Percentiles rank a stretch among this genome's conserved stretches.
Conservation (phyloP, 2,888 invertebrate species). For the Aproaerema taeniolella region DNA sequence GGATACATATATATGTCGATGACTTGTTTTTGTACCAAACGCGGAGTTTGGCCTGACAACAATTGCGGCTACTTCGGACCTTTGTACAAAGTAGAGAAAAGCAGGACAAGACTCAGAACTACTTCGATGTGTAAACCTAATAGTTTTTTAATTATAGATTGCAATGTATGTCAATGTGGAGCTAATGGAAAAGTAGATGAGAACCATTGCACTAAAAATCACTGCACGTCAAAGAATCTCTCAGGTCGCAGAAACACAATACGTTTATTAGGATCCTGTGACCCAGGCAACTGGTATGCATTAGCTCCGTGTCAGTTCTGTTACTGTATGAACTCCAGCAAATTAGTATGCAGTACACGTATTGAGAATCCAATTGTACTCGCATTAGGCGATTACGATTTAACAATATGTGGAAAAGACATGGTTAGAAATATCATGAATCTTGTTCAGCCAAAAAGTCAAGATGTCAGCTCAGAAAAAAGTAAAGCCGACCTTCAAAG, state of each 20-base stretch:
- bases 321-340: constrained; percentile 44
- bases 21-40: constrained; percentile 41
- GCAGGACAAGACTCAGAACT: constrained; percentile 16
- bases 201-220: constrained; percentile 45
- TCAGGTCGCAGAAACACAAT: constrained; percentile 15
- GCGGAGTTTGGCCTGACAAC: constrained; percentile 45
- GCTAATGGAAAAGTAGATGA: constrained; percentile 34
- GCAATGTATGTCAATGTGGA: constrained; percentile 52
- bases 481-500: too few relatives aligned
- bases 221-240: constrained; percentile 27
- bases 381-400: constrained; percentile 36
- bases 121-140: constrained; percentile 26
- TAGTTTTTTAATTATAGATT: constrained; percentile 37
- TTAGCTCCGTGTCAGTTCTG: constrained; percentile 54
- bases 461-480: too few relatives aligned
- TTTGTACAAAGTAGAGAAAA: constrained; percentile 16
- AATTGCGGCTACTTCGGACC: constrained; percentile 32
- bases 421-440: constrained; percentile 36
- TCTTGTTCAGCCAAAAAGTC: constrained; percentile 12
- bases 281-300: constrained; percentile 48
- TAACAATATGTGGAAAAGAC: constrained; percentile 42
- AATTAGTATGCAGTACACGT: constrained; percentile 47
- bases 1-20: constrained; percentile 33
- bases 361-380: too few relatives aligned
- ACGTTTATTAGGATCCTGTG: constrained; percentile 37